phyloP scores from a whole-genome alignment of 1,140 invertebrate species.

The Caenorhabditis remanei region DNA sequence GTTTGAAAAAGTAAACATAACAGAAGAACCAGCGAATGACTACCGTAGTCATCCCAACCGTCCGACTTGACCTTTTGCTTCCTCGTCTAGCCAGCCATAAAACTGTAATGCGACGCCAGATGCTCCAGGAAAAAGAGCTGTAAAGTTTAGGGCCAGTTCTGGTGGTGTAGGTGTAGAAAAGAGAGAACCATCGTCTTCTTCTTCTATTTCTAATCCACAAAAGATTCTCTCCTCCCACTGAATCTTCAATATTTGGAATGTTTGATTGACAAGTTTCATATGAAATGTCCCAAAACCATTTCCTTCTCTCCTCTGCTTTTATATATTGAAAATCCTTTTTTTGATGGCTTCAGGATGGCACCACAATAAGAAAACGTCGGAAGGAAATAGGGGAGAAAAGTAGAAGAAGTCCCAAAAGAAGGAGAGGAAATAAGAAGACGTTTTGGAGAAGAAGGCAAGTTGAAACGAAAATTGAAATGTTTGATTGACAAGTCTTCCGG shows the following conservation, averaged over 20 bases:
- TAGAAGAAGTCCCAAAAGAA: constrained; percentile 9
- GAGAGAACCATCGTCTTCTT: not conserved
- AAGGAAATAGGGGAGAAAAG: not conserved
- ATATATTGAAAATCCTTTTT: not conserved
- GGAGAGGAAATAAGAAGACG: constrained; percentile 24
- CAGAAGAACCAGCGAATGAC: too few species aligned
- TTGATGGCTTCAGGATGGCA: not conserved
- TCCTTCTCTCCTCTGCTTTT: not conserved
- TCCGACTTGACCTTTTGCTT: not conserved
- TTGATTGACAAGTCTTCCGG: constrained; percentile 56
- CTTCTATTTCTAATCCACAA: not conserved
- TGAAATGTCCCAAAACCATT: not conserved
- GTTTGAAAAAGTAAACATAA: too few species aligned
- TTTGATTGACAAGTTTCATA: constrained; percentile 36
- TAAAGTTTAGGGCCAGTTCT: constrained; percentile 20
- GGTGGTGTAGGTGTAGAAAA: too few species aligned
- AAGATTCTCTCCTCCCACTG: too few species aligned
- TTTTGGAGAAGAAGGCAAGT: constrained; percentile 34
- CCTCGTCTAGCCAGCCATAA: not conserved
- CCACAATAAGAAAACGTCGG: constrained; percentile 27
- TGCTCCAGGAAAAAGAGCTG: not conserved
- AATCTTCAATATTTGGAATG: too few species aligned
- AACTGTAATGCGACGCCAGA: constrained; percentile 46
- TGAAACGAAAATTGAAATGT: constrained; percentile 57
- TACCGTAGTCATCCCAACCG: not conserved